Percentiles rank a stretch among this genome's conserved stretches.
Evolutionary conservation across 2,797 vertebrate genomes (phyloP).

Genomic region (Neosilurus hyrtlii): DNA sequence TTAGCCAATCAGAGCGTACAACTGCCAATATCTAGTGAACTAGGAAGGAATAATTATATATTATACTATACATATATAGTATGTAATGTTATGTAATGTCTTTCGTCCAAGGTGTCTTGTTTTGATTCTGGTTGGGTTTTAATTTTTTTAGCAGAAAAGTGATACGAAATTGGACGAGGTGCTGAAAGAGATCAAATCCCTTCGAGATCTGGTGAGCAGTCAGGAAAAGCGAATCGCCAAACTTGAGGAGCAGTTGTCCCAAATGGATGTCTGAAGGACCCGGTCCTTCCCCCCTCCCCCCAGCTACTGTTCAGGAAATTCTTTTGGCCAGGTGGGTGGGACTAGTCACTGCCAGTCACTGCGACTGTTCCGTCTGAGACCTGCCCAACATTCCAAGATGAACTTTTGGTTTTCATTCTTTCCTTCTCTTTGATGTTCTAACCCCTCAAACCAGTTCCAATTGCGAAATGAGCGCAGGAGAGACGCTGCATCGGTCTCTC

Average conservation of each 20-base stretch:
- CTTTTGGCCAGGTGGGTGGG: constrained; percentile 70
- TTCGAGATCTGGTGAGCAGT: constrained; percentile 90
- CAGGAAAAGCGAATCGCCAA: constrained; percentile 93
- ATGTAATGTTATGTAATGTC: no score
- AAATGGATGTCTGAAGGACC: constrained; percentile 81
- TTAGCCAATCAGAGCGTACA: no score
- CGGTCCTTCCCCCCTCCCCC: constrained; percentile 25
- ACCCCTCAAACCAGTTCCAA: constrained; percentile 13
- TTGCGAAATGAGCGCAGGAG: constrained; percentile 30
- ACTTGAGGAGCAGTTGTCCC: constrained; percentile 94
- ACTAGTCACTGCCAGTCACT: constrained; percentile 73
- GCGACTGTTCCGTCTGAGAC: constrained; percentile 75
- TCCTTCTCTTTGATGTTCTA: background rate
- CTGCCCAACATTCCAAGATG: constrained; percentile 81
- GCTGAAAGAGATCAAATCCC: constrained; percentile 92
- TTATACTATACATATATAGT: no score
- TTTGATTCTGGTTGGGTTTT: background rate
- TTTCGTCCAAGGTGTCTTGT: no score
- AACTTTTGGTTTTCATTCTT: constrained; percentile 63
- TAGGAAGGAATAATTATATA: no score
- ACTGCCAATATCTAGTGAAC: no score
- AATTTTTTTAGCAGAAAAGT: constrained; percentile 74
- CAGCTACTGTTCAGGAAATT: constrained; percentile 70
- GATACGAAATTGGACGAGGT: constrained; percentile 95
- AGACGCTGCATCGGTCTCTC: constrained; percentile 24